These are phyloP conservation scores for Benthosema pterotum DNA, from an alignment of 2,797 vertebrate genomes.

Conservation along the genomic window DNA sequence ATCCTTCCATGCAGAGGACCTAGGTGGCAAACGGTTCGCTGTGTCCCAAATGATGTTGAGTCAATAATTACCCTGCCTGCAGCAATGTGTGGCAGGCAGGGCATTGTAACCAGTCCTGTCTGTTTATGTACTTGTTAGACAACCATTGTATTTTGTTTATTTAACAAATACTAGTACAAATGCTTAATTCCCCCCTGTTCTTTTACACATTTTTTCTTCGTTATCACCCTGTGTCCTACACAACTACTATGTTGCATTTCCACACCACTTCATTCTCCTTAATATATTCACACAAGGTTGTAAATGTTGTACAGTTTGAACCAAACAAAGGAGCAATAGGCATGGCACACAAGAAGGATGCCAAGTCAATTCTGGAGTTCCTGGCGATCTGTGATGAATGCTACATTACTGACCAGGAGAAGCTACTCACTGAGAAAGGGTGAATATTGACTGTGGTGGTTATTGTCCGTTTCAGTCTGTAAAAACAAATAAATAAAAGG, in stretches of 20 bases:
- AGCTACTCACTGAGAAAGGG: constrained; percentile 89
- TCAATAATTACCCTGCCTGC: no score
- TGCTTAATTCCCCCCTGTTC: no score
- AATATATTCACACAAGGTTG: constrained; percentile 88
- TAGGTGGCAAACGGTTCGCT: no score
- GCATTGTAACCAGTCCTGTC: no score
- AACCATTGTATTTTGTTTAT: no score
- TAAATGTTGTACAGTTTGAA: constrained; percentile 93
- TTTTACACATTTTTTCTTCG: no score
- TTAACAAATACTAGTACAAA: no score
- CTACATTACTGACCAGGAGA: constrained; percentile 90
- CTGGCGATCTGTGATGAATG: constrained; percentile 89
- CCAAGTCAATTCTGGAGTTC: constrained; percentile 92
- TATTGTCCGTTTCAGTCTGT: neutral
- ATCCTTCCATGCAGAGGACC: constrained; percentile 82
- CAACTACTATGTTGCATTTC: neutral
- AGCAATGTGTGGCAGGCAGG: no score
- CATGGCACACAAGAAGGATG: constrained; percentile 96
- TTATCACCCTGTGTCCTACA: no score
- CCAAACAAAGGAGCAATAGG: constrained; percentile 94
- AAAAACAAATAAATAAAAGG: no score
- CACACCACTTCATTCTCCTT: constrained; percentile 70
- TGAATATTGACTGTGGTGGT: constrained; percentile 60
- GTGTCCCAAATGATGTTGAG: no score
- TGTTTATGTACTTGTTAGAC: no score